Base-by-base conservation (phyloP, 2,888 invertebrate species). In the Linyphia triangularis region DNA sequence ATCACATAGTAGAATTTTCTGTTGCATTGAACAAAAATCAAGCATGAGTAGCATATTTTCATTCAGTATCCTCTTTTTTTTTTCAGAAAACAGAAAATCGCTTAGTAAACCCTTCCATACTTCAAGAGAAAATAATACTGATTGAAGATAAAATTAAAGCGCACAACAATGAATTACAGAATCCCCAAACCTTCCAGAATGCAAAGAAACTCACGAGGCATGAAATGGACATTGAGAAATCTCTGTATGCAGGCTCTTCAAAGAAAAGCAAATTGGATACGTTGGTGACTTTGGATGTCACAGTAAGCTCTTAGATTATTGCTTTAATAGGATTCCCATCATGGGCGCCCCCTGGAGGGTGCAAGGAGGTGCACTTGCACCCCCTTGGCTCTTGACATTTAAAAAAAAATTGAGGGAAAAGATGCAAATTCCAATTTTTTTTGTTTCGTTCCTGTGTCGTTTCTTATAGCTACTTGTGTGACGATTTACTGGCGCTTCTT, bases 141-240 rank as follows among this genome's bases (percentile, higher is more conserved):
- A 81, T 89, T 33, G 70, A 85, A 43, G 33, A 73, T 24, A 89
- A 85, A 40, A 69, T 89, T 10, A 30, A 70, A 37, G 37, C 33
- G 2, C 89, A 85, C 22, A 59, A 85, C 33, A 40, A 73, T 43
- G 75, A 75, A 2, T 37, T 89, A 10, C 26, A 57, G 2, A 67
- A 63, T 7, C 89, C 89, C 10, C 73, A 85, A 43, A n/a, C 7
- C 0, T 89, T 85, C 24, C 67, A 26, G 13, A 77, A 75, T 81
- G 69, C 72, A 0, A 86, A 85, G 24, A 82, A 85, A 59, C 67
- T 89, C 16, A 89, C 75, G 2, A 73, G 89, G 10, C 89, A 89
- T 65, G 85, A 89, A 83, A 86, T 89, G 85, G 89, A 89, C 13
- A 65, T 89, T 13, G 89, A 89, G 43, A 82, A 78, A n/a, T 51